These are phyloP conservation scores for Sinopyrophorus schimmeli DNA, from an alignment of 2,888 invertebrate genomes.

Conservation along the genomic window DNA sequence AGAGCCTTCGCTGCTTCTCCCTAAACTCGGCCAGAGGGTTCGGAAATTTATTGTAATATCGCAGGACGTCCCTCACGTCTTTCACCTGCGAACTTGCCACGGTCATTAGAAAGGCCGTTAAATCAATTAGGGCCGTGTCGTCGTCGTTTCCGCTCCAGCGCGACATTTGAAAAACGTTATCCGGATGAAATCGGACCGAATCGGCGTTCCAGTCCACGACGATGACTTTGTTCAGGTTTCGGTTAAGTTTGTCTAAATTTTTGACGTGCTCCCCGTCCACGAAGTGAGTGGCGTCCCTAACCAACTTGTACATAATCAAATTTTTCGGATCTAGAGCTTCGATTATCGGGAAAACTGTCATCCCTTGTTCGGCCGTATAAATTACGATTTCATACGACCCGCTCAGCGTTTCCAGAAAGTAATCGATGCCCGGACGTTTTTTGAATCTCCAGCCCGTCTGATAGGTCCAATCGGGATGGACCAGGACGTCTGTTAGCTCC, in stretches of 20 bases:
- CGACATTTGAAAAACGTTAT: constrained; percentile 84
- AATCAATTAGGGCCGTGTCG: constrained; percentile 84
- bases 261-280: constrained; percentile 94
- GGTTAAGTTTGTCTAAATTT: constrained; percentile 80
- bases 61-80: constrained; percentile 91
- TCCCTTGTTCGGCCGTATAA: constrained; percentile 94
- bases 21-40: constrained; percentile 91
- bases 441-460: constrained; percentile 98
- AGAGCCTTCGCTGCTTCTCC: constrained; percentile 81
- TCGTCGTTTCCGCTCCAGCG: constrained; percentile 94
- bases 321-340: constrained; percentile 92
- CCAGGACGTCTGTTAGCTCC: constrained; percentile 93
- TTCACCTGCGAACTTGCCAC: constrained; percentile 85
- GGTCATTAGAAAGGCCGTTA: constrained; percentile 88
- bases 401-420: constrained; percentile 74
- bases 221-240: constrained; percentile 86
- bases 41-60: constrained; percentile 90
- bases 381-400: constrained; percentile 91
- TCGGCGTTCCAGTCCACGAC: constrained; percentile 93
- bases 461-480: constrained; percentile 99
- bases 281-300: constrained; percentile 95
- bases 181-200: constrained; percentile 84
- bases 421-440: constrained; percentile 95
- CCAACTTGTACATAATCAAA: constrained; percentile 85
- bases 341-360: constrained; percentile 93